Percentiles rank a stretch among this genome's conserved stretches.
phyloP scores from a whole-genome alignment of 2,113 vertebrate genomes.

The Echinops telfairi region DNA sequence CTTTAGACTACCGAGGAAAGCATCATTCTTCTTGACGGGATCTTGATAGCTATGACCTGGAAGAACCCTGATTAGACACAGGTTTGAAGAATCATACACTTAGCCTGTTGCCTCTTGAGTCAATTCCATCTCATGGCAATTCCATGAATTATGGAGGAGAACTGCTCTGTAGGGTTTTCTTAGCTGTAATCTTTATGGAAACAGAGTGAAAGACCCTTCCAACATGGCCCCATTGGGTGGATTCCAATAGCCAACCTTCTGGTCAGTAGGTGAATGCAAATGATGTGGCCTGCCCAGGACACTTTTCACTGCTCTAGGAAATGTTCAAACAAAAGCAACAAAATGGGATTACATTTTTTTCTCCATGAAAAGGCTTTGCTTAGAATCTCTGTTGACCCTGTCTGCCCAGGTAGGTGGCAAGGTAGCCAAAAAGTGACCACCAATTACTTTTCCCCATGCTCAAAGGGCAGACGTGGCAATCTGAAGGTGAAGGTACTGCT shows the following conservation, averaged over 20 bases:
- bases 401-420: not conserved
- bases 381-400: not conserved
- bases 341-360: not conserved
- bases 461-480: not conserved
- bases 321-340: not conserved
- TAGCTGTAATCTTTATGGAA: not conserved
- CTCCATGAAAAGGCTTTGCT: not conserved
- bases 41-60: not conserved
- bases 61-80: not conserved
- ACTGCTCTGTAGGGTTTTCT: not conserved
- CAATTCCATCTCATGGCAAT: not conserved
- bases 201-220: not conserved
- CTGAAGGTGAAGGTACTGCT: not conserved
- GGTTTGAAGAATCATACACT: constrained; percentile 4
- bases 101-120: not conserved
- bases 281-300: not conserved
- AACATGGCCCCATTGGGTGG: not conserved
- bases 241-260: not conserved
- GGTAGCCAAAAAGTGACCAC: not conserved
- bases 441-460: not conserved
- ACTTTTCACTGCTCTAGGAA: not conserved
- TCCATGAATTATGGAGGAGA: not conserved
- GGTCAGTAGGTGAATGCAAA: not conserved
- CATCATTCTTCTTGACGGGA: constrained; percentile 9
- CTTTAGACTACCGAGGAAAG: not conserved